Conservation (phyloP, 2,113 vertebrate species). For the Rhinichthys klamathensis region DNA sequence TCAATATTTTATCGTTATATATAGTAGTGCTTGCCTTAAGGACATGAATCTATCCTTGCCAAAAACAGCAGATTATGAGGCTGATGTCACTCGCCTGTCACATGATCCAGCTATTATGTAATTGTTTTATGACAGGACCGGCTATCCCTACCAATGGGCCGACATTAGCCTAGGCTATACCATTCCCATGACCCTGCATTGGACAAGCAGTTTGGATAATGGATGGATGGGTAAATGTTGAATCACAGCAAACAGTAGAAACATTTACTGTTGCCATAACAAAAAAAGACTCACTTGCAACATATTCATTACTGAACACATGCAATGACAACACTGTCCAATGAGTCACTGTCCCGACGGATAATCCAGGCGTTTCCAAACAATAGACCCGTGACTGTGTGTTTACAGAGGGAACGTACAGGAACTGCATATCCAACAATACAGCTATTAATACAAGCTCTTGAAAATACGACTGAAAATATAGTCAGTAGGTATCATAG, state of each 20-base stretch:
- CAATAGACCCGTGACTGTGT: neutral
- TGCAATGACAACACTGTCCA: neutral
- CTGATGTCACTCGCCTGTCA: conserved; percentile 44
- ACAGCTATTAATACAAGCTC: neutral
- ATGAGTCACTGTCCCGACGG: neutral
- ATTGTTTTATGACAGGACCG: neutral
- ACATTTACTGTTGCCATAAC: conserved; percentile 23
- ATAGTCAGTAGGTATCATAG: neutral
- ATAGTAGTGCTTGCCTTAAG: neutral
- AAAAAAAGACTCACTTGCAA: neutral
- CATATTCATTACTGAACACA: neutral
- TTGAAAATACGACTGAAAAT: neutral
- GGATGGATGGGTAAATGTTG: neutral
- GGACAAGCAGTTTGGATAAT: neutral
- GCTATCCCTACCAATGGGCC: neutral
- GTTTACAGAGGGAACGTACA: neutral
- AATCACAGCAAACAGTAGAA: neutral
- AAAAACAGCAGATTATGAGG: neutral
- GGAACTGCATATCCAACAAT: neutral
- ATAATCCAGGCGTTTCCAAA: neutral
- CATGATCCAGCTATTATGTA: conserved; percentile 49
- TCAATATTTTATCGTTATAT: too few species aligned
- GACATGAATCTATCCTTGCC: neutral
- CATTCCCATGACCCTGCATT: neutral
- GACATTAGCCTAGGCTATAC: neutral